Conservation (phyloP, 2,888 invertebrate genomes). For the Anagyrus pseudococci region DNA sequence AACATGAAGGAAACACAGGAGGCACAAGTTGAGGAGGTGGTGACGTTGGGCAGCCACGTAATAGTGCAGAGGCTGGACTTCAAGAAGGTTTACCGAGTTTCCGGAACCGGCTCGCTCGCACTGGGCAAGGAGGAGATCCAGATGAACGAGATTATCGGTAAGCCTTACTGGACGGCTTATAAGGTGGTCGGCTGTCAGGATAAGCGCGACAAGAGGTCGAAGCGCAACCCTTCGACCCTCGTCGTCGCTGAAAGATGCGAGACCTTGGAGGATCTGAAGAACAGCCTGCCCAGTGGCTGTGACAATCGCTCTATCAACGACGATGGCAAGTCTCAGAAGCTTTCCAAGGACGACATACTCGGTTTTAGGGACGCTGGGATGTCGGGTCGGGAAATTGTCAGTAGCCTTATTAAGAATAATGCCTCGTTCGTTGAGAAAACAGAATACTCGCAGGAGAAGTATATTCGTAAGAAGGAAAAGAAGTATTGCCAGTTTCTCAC, state of each 20-base stretch:
- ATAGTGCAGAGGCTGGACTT: conserved; percentile 80
- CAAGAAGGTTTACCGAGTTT: conserved; percentile 78
- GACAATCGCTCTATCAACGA: conserved; percentile 88
- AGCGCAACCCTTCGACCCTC: conserved; percentile 27
- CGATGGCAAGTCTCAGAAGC: conserved; percentile 79
- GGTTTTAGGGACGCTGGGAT: conserved; percentile 78
- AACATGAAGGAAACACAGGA: conserved; percentile 28
- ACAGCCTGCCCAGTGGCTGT: conserved; percentile 70
- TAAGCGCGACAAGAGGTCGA: conserved; percentile 14
- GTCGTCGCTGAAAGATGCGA: conserved; percentile 66
- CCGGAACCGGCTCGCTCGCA: conserved; percentile 68
- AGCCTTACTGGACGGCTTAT: conserved; percentile 77
- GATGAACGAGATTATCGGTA: conserved; percentile 71
- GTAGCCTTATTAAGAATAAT: conserved; percentile 87
- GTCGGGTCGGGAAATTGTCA: conserved; percentile 84
- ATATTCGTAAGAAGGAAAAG: conserved; percentile 91
- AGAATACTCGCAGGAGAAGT: conserved; percentile 92
- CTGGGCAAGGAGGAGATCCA: conserved; percentile 76
- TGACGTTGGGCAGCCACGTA: conserved; percentile 75
- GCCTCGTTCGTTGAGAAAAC: conserved; percentile 90
- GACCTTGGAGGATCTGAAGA: conserved; percentile 70
- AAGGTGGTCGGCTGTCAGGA: conserved; percentile 67
- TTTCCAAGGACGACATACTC: conserved; percentile 84
- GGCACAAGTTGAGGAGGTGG: conserved; percentile 56
- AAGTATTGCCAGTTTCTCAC: conserved; percentile 89